A percentile compares a stretch with the other conserved stretches of the same genome.
Evolutionary conservation across 2,888 invertebrate species (phyloP).

Genomic region (Nezara viridula): DNA sequence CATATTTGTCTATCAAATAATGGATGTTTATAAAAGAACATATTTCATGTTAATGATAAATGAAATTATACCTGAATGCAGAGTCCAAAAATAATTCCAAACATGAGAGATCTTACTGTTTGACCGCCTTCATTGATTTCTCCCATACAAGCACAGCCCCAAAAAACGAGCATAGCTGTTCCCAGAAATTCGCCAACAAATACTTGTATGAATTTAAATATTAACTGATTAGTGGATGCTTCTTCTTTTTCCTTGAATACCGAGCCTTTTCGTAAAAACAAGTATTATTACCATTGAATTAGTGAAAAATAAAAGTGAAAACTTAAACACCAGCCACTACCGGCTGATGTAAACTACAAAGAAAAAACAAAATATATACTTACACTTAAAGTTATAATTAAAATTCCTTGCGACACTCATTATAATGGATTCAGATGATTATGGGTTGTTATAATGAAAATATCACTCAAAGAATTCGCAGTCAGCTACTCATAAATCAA

Average conservation of each 20-base stretch:
- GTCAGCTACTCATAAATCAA: background rate
- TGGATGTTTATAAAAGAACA: background rate
- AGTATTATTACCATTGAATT: background rate
- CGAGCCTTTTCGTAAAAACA: background rate
- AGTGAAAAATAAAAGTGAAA: background rate
- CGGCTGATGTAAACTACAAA: background rate
- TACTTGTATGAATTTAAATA: slow-evolving; percentile 1
- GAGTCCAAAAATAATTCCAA: slow-evolving; percentile 34
- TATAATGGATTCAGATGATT: background rate
- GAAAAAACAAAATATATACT: background rate
- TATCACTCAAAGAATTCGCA: background rate
- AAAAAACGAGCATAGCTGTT: slow-evolving; percentile 50
- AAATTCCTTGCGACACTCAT: background rate
- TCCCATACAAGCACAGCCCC: slow-evolving; percentile 21
- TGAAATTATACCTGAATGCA: slow-evolving; percentile 37
- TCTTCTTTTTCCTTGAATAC: slow-evolving; percentile 23
- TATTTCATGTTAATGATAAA: background rate
- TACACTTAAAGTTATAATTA: background rate
- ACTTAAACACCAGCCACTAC: background rate
- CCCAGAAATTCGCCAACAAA: slow-evolving; percentile 43
- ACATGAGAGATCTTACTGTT: slow-evolving; percentile 3
- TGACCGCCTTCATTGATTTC: slow-evolving; percentile 32
- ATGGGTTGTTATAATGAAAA: background rate
- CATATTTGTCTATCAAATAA: background rate
- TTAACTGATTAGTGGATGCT: background rate